Evolutionary conservation across 1,140 invertebrate species (phyloP).

Genomic region (Leptopilina clavipes): DNA sequence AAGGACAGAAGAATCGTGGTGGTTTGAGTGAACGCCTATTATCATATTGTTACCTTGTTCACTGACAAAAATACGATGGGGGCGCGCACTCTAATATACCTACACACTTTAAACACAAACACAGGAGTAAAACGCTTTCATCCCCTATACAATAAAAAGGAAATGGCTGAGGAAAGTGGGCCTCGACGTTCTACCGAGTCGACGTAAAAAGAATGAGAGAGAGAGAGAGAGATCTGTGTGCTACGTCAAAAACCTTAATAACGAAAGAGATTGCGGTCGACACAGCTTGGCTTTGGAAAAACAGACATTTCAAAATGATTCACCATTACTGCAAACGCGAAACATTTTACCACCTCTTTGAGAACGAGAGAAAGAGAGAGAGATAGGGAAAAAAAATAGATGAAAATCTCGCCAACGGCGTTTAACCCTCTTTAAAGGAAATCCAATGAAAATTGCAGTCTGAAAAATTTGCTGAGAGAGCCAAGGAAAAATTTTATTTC

Average conservation of each 20-base stretch:
- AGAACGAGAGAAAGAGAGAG: background rate
- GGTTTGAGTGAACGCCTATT: conserved; percentile 24
- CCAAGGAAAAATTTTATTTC: background rate
- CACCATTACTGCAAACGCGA: conserved; percentile 25
- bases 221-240: background rate
- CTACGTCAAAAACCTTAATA: conserved; percentile 33
- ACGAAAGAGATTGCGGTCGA: conserved; percentile 31
- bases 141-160: conserved; percentile 30
- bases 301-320: conserved; percentile 23
- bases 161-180: conserved; percentile 29
- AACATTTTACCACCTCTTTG: conserved; percentile 5
- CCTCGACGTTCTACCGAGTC: conserved; percentile 8
- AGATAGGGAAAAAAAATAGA: background rate
- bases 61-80: conserved; percentile 21
- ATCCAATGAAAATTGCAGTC: conserved; percentile 7
- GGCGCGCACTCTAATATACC: background rate
- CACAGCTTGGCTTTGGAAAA: conserved; percentile 12
- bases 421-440: conserved; percentile 12
- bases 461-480: conserved; percentile 17
- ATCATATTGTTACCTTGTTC: conserved; percentile 35
- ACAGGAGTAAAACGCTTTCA: conserved; percentile 16
- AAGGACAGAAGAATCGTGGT: background rate
- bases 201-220: conserved; percentile 12
- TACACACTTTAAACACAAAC: background rate
- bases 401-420: conserved; percentile 14